Evolutionary conservation across 1,140 invertebrate species (phyloP), one percentile per base, ranked within the genome.

Genomic region (Thaumetopoea pityocampa): DNA sequence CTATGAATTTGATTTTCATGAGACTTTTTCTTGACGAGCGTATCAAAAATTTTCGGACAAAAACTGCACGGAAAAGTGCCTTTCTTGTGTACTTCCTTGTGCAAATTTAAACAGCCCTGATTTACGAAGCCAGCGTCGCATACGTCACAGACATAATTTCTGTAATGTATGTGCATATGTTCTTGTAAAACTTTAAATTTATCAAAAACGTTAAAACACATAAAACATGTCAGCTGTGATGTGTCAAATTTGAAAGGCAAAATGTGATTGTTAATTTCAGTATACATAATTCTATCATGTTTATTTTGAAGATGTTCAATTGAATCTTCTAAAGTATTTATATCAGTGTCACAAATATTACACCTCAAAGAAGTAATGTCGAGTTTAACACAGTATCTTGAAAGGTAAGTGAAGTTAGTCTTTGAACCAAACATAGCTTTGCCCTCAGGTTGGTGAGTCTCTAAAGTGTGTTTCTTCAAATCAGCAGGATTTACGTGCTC

Each of bases 101-200:
- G 66, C 1, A 28, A 17, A 2, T 9, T 32, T 1, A 67, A 24
- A 2, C 46, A 41, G 0, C 12, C 28, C 0, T 40, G 17, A 4
- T 36, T 62, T 0, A 66, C 38, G 29, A 62, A 73, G 2, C 64
- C 58, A 1, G 46, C 18, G 4, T 56, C 53, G 18, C 70, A 74
- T 1, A 51, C 41, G 0, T 67, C 47, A 8, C 70, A 74, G 0
- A 74, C 22, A 16, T 53, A 67, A 37, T 67, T 67, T 5, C 36
- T 40, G 16, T 57, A 67, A 50, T 71, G 67, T 0, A 40, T 19
- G 7, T 55, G 65, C 50, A 67, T 66, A 32, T 71, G 70, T 15
- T 55, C 45, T 1, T 54, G 29, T 0, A 74, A 22, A 1, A 32
- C n/a, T 28, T 49, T 56, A 27, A 61, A 69, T 2, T 57, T 55